Base-by-base conservation (phyloP, 92 coral and sea anemone species). In the Phenganax subtilis region DNA sequence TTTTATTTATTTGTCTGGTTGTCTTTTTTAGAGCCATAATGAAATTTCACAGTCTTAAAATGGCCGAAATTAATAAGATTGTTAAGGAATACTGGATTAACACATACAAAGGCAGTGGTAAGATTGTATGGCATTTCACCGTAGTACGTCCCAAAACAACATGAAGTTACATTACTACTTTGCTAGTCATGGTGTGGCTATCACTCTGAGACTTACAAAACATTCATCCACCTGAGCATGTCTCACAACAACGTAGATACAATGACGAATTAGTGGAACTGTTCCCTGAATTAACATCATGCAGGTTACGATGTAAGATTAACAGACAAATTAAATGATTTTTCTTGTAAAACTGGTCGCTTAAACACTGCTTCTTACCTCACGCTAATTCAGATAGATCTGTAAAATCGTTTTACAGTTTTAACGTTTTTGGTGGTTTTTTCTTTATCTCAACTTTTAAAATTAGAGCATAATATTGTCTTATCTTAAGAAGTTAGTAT, bases 11-110 rank as follows among this genome's bases (percentile, higher is more conserved):
- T 12, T 68, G 6, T 47, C 12, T 20, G 15, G 51, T 8, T 73
- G 58, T 73, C 10, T 14, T 53, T 54, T 79, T 37, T 55, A 94
- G 98, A 56, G 98, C 98, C 47, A 92, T 94, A 52, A 94, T 94
- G 98, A 91, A 91, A 31, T 94, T 84, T 74, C 98, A 94, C 81
- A 81, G 92, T 54, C 83, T 92, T 9, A 94, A 94, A 78, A 94
- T 94, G 98, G 93, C 88, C 9, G 98, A 94, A 82, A 94, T 94
- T 31, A 94, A 94, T 80, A 94, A 94, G 82, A 92, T 94, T 55
- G 87, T 94, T 31, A 94, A 94, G 63, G 98, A 94, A 76, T 94
- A 94, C 77, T 94, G 98, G 98, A 91, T 90, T 68, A 94, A 91
- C 80, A 94, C 98, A 0, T 94, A 94, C 92, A 91, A 86, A 83